Base-by-base conservation (phyloP, 1,140 invertebrate genomes). In the Meloidogyne chitwoodi region DNA sequence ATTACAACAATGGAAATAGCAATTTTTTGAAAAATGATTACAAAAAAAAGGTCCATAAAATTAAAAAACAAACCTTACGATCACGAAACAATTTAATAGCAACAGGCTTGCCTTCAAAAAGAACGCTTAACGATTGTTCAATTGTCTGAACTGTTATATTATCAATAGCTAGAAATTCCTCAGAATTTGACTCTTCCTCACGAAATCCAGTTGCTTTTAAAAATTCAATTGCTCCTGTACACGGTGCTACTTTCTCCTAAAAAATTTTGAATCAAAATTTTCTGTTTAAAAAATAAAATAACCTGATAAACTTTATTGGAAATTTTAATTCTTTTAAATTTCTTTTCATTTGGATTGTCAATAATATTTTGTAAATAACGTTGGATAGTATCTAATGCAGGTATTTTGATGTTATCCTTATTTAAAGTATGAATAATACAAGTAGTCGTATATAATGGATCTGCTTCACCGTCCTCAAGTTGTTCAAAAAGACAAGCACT, bases 331-430 rank as follows among this genome's bases (percentile, higher is more conserved):
- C 73, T 26, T 19, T 63, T 73, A 66, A 81, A 81, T 61, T 81
- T 81, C 12, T 22, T 8, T 61, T 81, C 80, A 24, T 27, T 62
- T n/a, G 80, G 80, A 62, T 79, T n/a, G 19, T 68, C 41, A 5
- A 80, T 38, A 44, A 81, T 79, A 68, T 81, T 81, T 26, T 75
- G 44, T 31, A 81, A 16, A 64, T 81, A 81, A 38, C 83, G 83
- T 22, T 67, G 24, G 16, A 81, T 41, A 56, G 65, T 83, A 10
- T 79, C 48, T 2, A 80, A 5, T 31, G 68, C 81, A 1, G 68
- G 62, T 11, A 65, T 44, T 14, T 38, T 31, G 22, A 34, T 29
- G 11, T 56, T 56, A 16, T 65, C 26, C 10, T 44, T 48, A 56
- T 83, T 83, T n/a, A 81, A 63, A 29, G 80, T 82, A 38, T 77